Evolutionary conservation across 2,113 vertebrate species (phyloP), one percentile per base, ranked within the genome.

Genomic region (Seriola quinqueradiata): DNA sequence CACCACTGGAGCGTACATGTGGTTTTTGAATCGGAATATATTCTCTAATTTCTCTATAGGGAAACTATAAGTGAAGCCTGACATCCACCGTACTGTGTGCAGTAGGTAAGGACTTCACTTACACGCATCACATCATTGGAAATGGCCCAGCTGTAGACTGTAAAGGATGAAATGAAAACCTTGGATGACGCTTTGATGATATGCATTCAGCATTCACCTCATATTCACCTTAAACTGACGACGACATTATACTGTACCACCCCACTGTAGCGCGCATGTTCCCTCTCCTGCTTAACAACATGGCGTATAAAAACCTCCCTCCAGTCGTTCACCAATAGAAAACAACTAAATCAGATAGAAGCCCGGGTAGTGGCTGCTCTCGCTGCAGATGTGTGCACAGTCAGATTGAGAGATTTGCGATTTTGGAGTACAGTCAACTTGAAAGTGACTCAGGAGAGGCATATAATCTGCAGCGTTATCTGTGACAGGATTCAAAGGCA

Each of bases 401-500:
- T 85, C 79, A 68, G 77, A 89, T 70, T 77, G 81, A 72, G 68
- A 90, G 86, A 90, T 90, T 87, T 87, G 70, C 16, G 4, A 79
- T 80, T 85, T 81, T 81, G 83, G 82, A 80, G 70, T 75, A 90
- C 77, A 84, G 83, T 88, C 83, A 81, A 84, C 76, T 83, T 87
- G 82, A 92, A 85, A 87, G 92, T 66, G 87, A 83, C 77, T 88
- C 77, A 75, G 81, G 73, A 86, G 84, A 84, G 67, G 78, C 73
- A 76, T 80, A 82, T 83, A 81, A 89, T 89, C 89, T 83, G 69
- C 74, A 42, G 83, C 65, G 71, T 89, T 92, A 89, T 88, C 88
- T 92, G 86, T 91, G 91, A 85, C 86, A 80, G 87, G 83, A 90
- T 83, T 90, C 81, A 89, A 87, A 90, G 81, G 87, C 79, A 64